These are phyloP conservation scores for Pygathrix nemaeus DNA, from an alignment of 2,113 vertebrate genomes.

Conservation along the genomic window DNA sequence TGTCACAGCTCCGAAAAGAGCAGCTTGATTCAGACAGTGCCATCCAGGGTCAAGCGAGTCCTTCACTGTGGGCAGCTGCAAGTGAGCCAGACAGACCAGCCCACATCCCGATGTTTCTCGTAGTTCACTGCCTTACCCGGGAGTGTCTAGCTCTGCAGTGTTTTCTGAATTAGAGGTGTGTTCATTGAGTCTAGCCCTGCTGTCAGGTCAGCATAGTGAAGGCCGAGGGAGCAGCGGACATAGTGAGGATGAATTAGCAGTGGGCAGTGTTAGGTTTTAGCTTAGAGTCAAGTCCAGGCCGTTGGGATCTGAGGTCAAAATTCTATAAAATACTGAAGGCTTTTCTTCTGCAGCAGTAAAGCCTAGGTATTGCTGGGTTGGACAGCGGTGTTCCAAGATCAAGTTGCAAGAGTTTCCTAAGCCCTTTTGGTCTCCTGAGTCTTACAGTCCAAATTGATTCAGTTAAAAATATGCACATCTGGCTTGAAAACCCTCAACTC, in stretches of 20 bases:
- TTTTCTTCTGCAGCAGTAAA: not conserved
- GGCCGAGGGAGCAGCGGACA: not conserved
- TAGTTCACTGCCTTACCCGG: not conserved
- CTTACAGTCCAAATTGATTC: not conserved
- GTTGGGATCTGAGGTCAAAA: not conserved
- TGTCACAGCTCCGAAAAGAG: no score
- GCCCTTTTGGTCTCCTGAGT: not conserved
- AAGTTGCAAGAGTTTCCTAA: not conserved
- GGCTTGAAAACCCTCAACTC: not conserved
- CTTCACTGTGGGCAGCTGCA: not conserved
- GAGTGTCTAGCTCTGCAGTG: fast-evolving
- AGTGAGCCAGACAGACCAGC: not conserved
- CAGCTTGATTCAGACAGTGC: no score
- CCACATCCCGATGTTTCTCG: not conserved
- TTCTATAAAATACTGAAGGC: not conserved
- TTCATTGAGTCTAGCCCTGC: not conserved
- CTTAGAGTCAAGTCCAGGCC: not conserved
- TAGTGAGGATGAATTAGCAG: no score
- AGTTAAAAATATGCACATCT: not conserved
- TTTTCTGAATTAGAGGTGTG: not conserved
- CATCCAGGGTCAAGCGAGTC: not conserved
- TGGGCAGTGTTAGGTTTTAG: not conserved
- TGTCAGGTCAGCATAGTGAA: not conserved
- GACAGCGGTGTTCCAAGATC: not conserved
- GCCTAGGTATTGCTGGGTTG: not conserved